Percentiles rank a stretch among this genome's conserved stretches.
Evolutionary conservation across 2,888 invertebrate genomes (phyloP).

Genomic region (Phaonia tiefii): DNA sequence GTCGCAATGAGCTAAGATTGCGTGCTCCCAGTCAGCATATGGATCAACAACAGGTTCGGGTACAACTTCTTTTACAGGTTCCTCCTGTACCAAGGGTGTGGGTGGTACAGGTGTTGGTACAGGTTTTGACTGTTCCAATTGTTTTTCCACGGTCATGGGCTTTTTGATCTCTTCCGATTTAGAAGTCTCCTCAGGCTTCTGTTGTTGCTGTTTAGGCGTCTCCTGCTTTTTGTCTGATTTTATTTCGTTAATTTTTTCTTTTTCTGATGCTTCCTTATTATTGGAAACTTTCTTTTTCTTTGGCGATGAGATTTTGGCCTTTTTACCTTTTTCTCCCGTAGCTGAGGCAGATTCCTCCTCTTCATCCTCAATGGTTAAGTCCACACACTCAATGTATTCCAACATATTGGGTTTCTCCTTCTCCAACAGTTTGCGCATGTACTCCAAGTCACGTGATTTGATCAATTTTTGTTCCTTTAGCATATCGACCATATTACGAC

Average conservation of each 20-base stretch:
- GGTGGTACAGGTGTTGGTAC: neutral
- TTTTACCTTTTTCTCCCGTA: constrained; percentile 50
- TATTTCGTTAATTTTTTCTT: constrained; percentile 47
- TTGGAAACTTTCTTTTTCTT: constrained; percentile 68
- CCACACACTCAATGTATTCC: constrained; percentile 78
- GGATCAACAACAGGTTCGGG: constrained; percentile 72
- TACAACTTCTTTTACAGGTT: constrained; percentile 46
- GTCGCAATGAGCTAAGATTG: constrained; percentile 87
- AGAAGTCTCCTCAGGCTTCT: neutral
- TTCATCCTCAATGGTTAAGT: constrained; percentile 77
- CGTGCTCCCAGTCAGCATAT: constrained; percentile 79
- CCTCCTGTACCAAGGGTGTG: neutral
- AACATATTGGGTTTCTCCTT: constrained; percentile 74
- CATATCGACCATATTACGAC: constrained; percentile 71
- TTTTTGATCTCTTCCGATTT: constrained; percentile 6
- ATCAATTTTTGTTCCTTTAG: constrained; percentile 74
- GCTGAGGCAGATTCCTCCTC: constrained; percentile 69
- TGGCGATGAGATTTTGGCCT: constrained; percentile 52
- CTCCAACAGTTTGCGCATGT: constrained; percentile 76
- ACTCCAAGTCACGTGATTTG: constrained; percentile 74
- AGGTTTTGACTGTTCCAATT: neutral
- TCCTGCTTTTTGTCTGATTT: constrained; percentile 21
- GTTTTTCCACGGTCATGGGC: neutral
- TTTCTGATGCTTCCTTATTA: constrained; percentile 53
- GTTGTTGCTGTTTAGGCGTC: neutral